Evolutionary conservation across 2,888 invertebrate genomes (phyloP), one percentile per base, ranked within the genome.

Genomic region (Hedychridium roseum): DNA sequence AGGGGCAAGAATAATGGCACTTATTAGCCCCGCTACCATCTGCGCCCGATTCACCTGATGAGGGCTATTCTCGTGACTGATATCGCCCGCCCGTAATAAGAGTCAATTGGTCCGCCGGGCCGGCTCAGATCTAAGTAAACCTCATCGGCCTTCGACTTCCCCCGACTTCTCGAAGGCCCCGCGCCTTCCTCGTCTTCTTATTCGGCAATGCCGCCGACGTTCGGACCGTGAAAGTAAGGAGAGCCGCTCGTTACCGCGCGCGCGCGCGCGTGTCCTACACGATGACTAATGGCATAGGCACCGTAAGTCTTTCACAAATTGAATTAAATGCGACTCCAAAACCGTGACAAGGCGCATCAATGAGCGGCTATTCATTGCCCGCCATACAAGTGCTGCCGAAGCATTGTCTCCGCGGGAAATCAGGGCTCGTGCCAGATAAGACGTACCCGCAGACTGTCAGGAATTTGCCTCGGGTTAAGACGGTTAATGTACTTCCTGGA

Each of bases 21-120:
- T 68, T 68, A 67, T 66, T 65, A 66, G 60, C 56, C 40, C n/a
- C 51, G 69, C 68, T 67, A 68, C 70, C 65, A 70, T 69, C 74
- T 70, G 65, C 66, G 61, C 53, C 45, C 61, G 67, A 71, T 72
- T 74, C 71, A 73, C 58, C 63, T 71, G 71, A 73, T 70, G 73
- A 73, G 70, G 57, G 54, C 46, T 54, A 64, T 64, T 64, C 56
- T 60, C 44, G 43, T 17, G 12, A n/a, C 26, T 49, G 63, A 63
- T 57, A 59, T 39, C 43, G 37, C 32, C 36, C 43, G 54, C 23
- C 60, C 57, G 60, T 54, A 52, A 27, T 36, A 45, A 45, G 54
- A 60, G 53, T 63, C 64, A 63, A 57, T 60, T 51, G 62, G 41
- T 50, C 51, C 31, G 49, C 49, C 49, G 14, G 9, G 38, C 32